Percentiles rank a stretch among this genome's conserved stretches.
These are phyloP conservation scores for Corapipo altera DNA, from an alignment of 2,113 vertebrate genomes.

Conservation along the genomic window DNA sequence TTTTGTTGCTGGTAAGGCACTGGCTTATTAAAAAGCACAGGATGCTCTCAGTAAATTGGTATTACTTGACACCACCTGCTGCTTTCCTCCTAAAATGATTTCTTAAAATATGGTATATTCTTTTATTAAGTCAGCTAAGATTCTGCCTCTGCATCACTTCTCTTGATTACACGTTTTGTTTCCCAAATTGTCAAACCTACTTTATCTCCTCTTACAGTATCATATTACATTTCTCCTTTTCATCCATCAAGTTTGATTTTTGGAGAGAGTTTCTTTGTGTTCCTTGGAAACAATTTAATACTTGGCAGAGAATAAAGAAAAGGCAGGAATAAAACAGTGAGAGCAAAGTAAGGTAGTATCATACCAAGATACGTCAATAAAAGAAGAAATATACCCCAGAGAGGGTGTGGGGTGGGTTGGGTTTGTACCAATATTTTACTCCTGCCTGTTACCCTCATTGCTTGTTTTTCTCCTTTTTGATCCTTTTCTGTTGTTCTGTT, in stretches of 20 bases:
- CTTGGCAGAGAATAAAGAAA: background rate
- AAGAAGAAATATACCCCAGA: background rate
- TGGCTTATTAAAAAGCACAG: background rate
- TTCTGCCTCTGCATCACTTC: background rate
- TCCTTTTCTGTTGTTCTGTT: background rate
- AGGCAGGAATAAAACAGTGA: background rate
- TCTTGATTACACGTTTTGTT: background rate
- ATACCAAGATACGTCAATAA: background rate
- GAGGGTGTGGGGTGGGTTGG: background rate
- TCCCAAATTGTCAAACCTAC: background rate
- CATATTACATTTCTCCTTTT: background rate
- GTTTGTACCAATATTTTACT: background rate
- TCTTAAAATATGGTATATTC: background rate
- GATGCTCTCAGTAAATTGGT: background rate
- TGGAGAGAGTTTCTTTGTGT: background rate
- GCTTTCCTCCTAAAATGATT: background rate
- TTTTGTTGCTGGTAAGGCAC: background rate
- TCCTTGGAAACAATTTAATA: background rate
- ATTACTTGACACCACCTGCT: background rate
- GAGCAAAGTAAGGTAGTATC: background rate
- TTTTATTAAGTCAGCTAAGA: background rate
- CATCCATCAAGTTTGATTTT: background rate
- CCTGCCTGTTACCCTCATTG: background rate
- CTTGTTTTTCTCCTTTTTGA: background rate
- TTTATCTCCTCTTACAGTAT: background rate